These are phyloP conservation scores for Thalassoma bifasciatum DNA, from an alignment of 2,113 vertebrate genomes.

Conservation along the genomic window DNA sequence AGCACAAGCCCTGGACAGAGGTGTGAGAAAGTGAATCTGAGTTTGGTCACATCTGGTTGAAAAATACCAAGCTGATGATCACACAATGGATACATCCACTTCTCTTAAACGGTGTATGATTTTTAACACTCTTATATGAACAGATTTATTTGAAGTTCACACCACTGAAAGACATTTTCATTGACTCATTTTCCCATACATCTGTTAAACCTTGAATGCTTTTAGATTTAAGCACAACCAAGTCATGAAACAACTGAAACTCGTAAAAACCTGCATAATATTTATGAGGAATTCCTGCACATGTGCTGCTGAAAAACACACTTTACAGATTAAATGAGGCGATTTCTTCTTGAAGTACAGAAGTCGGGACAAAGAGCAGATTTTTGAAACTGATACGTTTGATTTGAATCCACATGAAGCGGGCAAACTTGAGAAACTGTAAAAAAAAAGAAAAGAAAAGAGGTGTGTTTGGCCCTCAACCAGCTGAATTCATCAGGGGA, in stretches of 20 bases:
- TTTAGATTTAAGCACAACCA: no score
- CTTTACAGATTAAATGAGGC: no score
- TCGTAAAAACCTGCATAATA: no score
- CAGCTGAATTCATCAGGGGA: slow-evolving; percentile 35
- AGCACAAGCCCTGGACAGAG: no score
- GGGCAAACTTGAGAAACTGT: slow-evolving; percentile 4
- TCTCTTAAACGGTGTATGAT: no score
- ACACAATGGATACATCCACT: no score
- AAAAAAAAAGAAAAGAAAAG: not conserved
- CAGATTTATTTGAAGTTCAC: slow-evolving; percentile 1
- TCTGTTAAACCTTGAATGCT: not conserved
- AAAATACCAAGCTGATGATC: no score
- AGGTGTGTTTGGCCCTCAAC: slow-evolving; percentile 26
- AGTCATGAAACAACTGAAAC: no score
- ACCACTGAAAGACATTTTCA: slow-evolving; percentile 23
- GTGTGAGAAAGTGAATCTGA: no score
- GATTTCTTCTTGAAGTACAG: not conserved
- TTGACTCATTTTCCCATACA: slow-evolving; percentile 10
- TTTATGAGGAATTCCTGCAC: no score
- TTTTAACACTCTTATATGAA: not conserved
- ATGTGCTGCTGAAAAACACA: no score
- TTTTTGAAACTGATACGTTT: not conserved
- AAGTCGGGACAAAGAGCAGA: not conserved
- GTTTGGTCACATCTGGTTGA: no score
- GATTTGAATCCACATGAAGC: not conserved